Evolutionary conservation across 2,888 invertebrate genomes (phyloP), one percentile per base, ranked within the genome.

Genomic region (Campoplex capitator): DNA sequence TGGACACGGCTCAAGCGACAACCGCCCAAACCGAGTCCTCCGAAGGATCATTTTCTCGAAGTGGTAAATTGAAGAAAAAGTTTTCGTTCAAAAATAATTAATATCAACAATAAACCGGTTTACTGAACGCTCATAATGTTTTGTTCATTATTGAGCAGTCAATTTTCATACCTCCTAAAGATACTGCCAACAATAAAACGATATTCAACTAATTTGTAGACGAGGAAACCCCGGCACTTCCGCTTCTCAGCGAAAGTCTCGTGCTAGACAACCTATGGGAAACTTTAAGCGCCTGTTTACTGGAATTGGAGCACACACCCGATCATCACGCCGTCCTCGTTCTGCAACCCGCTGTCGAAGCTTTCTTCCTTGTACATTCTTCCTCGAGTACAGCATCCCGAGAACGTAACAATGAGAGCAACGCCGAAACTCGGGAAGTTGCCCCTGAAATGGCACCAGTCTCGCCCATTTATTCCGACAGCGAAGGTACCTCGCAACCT

Each of bases 311-410:
- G 89, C 96, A 97, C 92, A 97, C 98, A 45, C 97, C 97, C 42
- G 98, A 98, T 95, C 97, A 97, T 92, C 97, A 98, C 95, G 98
- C 98, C 65, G 98, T 98, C 32, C 96, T 98, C 51, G 97, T 98
- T 42, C 95, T 98, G 82, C 98, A 97, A 94, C 97, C 98, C 42
- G 97, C 98, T 7, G 98, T 98, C 3, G 98, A 98, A 94, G 98
- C 98, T 16, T 98, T 98, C 95, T 98, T 98, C 95, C 95, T 98
- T 80, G 97, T 98, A 3, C 98, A 98, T 93, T 97, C 98, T 28
- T 97, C 97, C 90, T 94, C 96, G 88, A 95, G 95, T 93, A 93
- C 93, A 87, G 89, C 93, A 48, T 84, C 90, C 45, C 92, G 93
- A 35, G 92, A 91, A 68, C 91, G 90, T 48, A 89, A 87, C 38